Evolutionary conservation across 2,888 invertebrate species (phyloP).

Genomic region (Craniophora ligustri): DNA sequence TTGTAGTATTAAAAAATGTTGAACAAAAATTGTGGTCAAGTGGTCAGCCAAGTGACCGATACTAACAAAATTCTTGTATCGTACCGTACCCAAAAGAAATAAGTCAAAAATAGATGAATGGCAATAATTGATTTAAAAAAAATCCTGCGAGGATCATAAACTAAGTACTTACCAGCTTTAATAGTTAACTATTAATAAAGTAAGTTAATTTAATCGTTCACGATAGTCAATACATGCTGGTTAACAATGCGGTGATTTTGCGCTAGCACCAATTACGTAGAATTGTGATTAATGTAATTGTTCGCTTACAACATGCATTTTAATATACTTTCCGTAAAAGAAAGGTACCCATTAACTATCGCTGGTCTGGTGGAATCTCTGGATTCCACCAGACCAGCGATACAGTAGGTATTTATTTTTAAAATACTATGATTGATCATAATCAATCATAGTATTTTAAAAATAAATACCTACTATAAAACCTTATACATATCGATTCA

Average conservation of each 20-base stretch:
- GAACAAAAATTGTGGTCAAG: too few species aligned
- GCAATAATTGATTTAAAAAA: slow-evolving; percentile 9
- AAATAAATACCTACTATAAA: too few species aligned
- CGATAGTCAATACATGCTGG: slow-evolving; percentile 56
- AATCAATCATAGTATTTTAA: too few species aligned
- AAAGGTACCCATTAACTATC: slow-evolving; percentile 26
- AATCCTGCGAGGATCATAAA: slow-evolving; percentile 2
- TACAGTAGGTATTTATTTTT: too few species aligned
- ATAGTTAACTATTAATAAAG: slow-evolving; percentile 56
- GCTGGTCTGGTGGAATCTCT: slow-evolving; percentile 13
- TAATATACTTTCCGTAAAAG: slow-evolving; percentile 38
- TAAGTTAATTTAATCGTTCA: slow-evolving; percentile 51
- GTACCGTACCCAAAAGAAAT: neutral
- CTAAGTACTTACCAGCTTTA: slow-evolving; percentile 9
- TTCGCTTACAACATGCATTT: slow-evolving; percentile 52
- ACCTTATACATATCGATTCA: too few species aligned
- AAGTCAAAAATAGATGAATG: neutral
- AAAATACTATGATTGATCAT: too few species aligned
- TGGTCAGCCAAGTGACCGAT: too few species aligned
- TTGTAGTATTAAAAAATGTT: too few species aligned
- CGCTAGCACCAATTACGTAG: slow-evolving; percentile 65
- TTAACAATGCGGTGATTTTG: slow-evolving; percentile 62
- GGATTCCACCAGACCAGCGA: too few species aligned
- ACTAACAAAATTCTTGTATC: too few species aligned
- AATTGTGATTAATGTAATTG: slow-evolving; percentile 63